Evolutionary conservation across 2,113 vertebrate genomes (phyloP), one percentile per base, ranked within the genome.

Genomic region (Lagopus leucura): DNA sequence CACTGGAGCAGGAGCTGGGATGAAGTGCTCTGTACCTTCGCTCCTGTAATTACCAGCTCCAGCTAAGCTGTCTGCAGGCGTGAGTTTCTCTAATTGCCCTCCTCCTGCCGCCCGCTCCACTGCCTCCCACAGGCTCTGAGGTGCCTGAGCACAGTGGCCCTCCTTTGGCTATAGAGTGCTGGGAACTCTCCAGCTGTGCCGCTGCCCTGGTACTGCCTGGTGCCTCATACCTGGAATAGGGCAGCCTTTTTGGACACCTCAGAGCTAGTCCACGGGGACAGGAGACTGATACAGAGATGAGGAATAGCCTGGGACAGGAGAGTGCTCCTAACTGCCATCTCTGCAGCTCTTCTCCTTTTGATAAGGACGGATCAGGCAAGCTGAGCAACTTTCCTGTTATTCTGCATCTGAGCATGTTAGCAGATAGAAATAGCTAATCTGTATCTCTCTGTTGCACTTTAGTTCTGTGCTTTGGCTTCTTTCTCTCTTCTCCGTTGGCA

Each of bases 251-350:
- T 42, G 21, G 45, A 13, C 43, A 58, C 3, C 42, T 83, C 22
- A 40, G 47, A 82, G n/a, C 66, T 52, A 11, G 75, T 90, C 30
- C n/a, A 25, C 65, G 24, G 47, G 71, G 30, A 13, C 8, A 10
- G 0, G 5, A 57, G 57, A 42, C 19, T 0, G 0, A 8, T 17
- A 10, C 54, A 10, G 38, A 52, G 82, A 71, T 8, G 27, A 48
- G 21, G 43, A 48, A 66, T 34, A 45, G 27, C 13, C 21, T 22
- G 81, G 30, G 64, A 10, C 5, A 38, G 27, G 47, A 69, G 58
- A 40, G 20, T 1, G n/a, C 42, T 73, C 18, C 42, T 7, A 19
- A 21, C 65, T 60, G 11, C 40, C 40, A 40, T 40, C 15, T 2
- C 30, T 5, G 2, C 43, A 25, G 34, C 6, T n/a, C n/a, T 16